These are phyloP conservation scores for Chrysomallon squamiferum DNA, from an alignment of 1,140 invertebrate species.

Conservation along the genomic window DNA sequence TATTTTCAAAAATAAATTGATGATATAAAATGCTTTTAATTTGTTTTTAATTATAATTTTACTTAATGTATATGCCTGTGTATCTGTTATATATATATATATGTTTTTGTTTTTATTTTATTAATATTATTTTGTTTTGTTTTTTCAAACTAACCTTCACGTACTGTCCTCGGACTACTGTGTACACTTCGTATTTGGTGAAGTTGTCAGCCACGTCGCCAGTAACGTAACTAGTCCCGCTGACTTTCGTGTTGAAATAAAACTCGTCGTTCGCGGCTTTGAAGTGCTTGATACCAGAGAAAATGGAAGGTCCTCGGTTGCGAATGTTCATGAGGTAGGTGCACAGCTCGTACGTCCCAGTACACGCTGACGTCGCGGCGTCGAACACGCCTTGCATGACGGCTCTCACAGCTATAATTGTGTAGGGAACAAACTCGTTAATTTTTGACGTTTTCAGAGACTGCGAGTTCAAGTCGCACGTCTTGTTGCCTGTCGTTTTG, in stretches of 20 bases:
- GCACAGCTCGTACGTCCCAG: constrained; percentile 22
- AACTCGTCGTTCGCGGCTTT: too few species aligned
- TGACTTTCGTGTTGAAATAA: too few species aligned
- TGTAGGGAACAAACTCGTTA: constrained; percentile 35
- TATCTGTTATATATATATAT: too few species aligned
- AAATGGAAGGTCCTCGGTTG: constrained; percentile 28
- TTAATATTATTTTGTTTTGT: too few species aligned
- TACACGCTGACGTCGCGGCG: constrained; percentile 21
- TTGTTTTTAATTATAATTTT: too few species aligned
- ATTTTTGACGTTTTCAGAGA: constrained; percentile 7
- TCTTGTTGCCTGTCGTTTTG: background rate
- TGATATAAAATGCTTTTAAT: too few species aligned
- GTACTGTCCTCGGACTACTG: constrained; percentile 7
- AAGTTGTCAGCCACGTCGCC: constrained; percentile 17
- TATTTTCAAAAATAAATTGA: too few species aligned
- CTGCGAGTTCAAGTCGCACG: constrained; percentile 14
- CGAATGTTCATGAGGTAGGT: constrained; percentile 29
- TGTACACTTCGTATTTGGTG: constrained; percentile 9
- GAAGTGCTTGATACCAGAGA: constrained; percentile 14
- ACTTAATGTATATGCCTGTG: too few species aligned
- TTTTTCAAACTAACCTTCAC: constrained; percentile 9
- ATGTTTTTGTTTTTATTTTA: too few species aligned
- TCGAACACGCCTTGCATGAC: constrained; percentile 34
- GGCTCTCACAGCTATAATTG: constrained; percentile 40
- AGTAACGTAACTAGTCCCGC: background rate